Evolutionary conservation across 2,888 invertebrate species (phyloP), one percentile per base, ranked within the genome.

Genomic region (Nyleta sp.): DNA sequence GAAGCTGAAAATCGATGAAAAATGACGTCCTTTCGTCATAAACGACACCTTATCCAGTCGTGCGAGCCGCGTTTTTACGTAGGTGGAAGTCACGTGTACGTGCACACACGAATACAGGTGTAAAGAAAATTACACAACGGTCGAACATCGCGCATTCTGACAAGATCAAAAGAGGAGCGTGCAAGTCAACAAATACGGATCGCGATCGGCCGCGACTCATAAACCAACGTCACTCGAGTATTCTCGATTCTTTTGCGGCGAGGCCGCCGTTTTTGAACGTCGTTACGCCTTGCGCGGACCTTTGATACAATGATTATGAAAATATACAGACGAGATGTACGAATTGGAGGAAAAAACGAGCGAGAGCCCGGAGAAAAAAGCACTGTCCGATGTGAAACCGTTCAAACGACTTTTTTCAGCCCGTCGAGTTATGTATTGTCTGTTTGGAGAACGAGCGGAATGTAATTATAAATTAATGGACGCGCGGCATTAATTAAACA

Each of bases 41-140:
- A 52, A 20, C 18, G 35, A 52, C 52, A 57, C 40, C 48, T 57
- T 50, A 50, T 46, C 68, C 31, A 40, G 70, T 59, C 33, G 71
- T 81, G 84, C 86, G 83, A 83, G 28, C 7, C 28, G 28, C 28
- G 28, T 28, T 28, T 28, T 28, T 28, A 28, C 81, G 87, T 83
- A 82, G 81, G 81, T 83, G 82, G 81, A 82, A 82, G 83, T 83
- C 78, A 72, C 78, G 44, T 64, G 57, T 50, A 53, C 83, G 83
- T 87, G 83, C 87, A 83, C 82, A 84, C 81, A 87, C 84, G 81
- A 83, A 85, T 86, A 86, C 86, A 88, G 86, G 86, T 88, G 84
- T 86, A 87, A 88, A 84, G 82, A 80, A 83, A 82, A 84, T 84
- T 82, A 82, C 80, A 83, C 60, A 50, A 65, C 35, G 57, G 72